phyloP scores from a whole-genome alignment of 2,113 vertebrate species.

The Petroica traversi region DNA sequence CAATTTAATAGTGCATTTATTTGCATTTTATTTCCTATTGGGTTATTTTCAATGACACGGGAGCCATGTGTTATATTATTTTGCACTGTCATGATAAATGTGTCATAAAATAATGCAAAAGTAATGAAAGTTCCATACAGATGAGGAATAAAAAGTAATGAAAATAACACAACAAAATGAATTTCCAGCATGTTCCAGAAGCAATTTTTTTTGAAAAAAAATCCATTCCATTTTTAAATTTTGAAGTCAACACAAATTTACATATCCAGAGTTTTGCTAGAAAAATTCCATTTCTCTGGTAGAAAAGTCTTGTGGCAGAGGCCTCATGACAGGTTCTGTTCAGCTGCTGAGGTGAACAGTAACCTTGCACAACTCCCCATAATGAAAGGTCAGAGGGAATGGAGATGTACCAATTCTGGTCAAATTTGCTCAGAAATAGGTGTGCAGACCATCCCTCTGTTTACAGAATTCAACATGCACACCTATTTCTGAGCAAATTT shows the following conservation, averaged over 20 bases:
- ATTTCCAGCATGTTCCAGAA: not conserved
- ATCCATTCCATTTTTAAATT: not conserved
- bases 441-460: too few species aligned
- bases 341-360: not conserved
- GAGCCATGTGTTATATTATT: not conserved
- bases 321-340: not conserved
- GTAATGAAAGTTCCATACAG: not conserved
- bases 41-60: not conserved
- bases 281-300: not conserved
- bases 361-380: not conserved
- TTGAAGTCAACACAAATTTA: not conserved
- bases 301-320: not conserved
- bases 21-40: not conserved
- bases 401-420: not conserved
- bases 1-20: not conserved
- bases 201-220: not conserved
- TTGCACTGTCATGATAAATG: not conserved
- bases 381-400: not conserved
- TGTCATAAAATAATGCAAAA: conserved; percentile 27
- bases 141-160: not conserved
- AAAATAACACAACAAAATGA: not conserved
- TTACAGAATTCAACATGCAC: too few species aligned
- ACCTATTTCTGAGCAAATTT: not conserved
- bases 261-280: not conserved
- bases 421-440: not conserved